These are phyloP conservation scores for Fissipunctia ypsillon DNA, from an alignment of 2,888 invertebrate species.

Conservation along the genomic window DNA sequence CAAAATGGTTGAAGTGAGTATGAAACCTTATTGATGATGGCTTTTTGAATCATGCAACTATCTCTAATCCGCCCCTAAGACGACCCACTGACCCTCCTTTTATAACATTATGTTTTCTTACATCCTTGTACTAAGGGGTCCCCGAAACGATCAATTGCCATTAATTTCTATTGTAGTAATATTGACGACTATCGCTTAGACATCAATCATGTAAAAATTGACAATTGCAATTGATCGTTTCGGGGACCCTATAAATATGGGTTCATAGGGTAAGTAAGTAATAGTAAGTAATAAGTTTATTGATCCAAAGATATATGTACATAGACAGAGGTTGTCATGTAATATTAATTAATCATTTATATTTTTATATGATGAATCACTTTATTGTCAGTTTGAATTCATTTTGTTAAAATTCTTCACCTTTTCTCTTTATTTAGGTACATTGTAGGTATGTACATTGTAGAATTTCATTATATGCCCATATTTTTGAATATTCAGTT, in stretches of 20 bases:
- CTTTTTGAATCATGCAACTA: background rate
- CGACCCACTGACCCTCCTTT: no score
- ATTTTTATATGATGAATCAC: conserved; percentile 1
- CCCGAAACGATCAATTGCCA: no score
- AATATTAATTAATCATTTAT: background rate
- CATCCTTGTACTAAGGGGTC: background rate
- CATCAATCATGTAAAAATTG: no score
- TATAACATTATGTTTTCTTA: background rate
- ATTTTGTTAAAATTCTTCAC: background rate
- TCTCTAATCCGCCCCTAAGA: no score
- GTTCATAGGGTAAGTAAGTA: no score
- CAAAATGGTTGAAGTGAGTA: conserved; percentile 89
- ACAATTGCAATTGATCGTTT: no score
- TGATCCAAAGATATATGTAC: no score
- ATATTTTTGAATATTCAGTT: conserved; percentile 28
- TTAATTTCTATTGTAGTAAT: no score
- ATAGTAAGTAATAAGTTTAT: no score
- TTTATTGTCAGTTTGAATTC: background rate
- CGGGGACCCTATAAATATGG: no score
- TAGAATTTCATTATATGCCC: conserved; percentile 23
- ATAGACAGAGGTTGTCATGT: no score
- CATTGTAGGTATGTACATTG: conserved; percentile 9
- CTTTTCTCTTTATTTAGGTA: conserved; percentile 9
- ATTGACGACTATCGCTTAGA: no score
- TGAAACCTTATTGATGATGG: background rate